Conservation (phyloP, 1,140 invertebrate genomes). For the Brachionus paranguensis region DNA sequence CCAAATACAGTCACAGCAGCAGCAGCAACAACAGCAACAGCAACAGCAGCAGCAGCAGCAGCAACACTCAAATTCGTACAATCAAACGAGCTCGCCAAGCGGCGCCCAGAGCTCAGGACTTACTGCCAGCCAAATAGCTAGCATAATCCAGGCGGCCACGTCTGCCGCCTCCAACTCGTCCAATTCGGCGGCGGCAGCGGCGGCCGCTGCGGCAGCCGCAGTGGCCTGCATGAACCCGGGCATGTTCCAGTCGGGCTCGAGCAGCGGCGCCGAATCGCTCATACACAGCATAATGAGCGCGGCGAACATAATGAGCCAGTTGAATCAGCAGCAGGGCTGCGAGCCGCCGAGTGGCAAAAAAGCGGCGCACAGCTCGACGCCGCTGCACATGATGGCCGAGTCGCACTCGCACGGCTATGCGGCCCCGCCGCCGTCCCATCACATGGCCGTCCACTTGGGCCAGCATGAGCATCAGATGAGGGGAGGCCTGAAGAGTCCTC, state of each 20-base stretch:
- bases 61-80: background rate
- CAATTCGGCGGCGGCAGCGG: background rate
- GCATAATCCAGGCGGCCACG: conserved; percentile 8
- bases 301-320: background rate
- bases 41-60: background rate
- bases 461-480: background rate
- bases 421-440: background rate
- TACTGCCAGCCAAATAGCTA: background rate
- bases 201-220: background rate
- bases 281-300: background rate
- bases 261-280: background rate
- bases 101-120: background rate
- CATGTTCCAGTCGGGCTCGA: background rate
- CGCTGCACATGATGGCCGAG: background rate
- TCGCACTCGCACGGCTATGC: background rate
- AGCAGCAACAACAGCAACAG: background rate
- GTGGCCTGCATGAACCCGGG: background rate
- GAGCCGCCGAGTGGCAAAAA: background rate
- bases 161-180: background rate
- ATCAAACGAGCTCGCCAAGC: background rate
- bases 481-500: background rate
- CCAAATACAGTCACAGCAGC: no score
- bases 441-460: background rate
- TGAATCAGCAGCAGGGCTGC: background rate
- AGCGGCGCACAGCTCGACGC: background rate